Evolutionary conservation across 2,113 vertebrate species (phyloP).

Genomic region (Philantomba maxwellii): DNA sequence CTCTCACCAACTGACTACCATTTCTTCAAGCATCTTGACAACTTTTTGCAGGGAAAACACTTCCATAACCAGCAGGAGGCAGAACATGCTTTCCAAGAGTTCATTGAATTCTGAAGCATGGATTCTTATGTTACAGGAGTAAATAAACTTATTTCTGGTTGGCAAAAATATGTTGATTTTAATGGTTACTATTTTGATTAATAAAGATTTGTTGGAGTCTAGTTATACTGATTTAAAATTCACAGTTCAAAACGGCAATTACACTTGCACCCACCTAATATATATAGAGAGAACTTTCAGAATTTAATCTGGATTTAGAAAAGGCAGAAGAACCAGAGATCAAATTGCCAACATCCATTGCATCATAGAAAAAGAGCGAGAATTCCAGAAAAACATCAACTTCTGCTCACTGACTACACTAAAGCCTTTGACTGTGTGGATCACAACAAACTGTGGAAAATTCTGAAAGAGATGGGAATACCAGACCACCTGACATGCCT

Average conservation of each 20-base stretch:
- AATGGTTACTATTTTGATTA: not conserved
- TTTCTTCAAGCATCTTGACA: not conserved
- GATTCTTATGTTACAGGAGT: not conserved
- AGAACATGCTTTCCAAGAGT: not conserved
- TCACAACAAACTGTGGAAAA: not conserved
- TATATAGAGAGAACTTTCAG: not conserved
- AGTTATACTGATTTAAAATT: not conserved
- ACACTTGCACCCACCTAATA: not conserved
- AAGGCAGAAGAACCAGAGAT: not conserved
- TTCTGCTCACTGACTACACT: not conserved
- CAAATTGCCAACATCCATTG: not conserved
- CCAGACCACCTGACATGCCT: not conserved
- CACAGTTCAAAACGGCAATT: not conserved
- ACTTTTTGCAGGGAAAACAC: not conserved
- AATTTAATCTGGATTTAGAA: not conserved
- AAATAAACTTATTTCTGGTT: not conserved
- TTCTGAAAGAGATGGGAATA: not conserved
- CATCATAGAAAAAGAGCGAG: not conserved
- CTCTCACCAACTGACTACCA: not conserved
- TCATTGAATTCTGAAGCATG: not conserved
- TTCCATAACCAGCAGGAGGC: not conserved
- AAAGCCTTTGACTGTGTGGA: not conserved
- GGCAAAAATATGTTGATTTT: not conserved
- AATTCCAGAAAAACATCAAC: not conserved
- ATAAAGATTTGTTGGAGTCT: not conserved